A percentile compares a stretch with the other conserved stretches of the same genome.
Evolutionary conservation across 2,113 vertebrate species (phyloP).

Genomic region (Platanista minor): DNA sequence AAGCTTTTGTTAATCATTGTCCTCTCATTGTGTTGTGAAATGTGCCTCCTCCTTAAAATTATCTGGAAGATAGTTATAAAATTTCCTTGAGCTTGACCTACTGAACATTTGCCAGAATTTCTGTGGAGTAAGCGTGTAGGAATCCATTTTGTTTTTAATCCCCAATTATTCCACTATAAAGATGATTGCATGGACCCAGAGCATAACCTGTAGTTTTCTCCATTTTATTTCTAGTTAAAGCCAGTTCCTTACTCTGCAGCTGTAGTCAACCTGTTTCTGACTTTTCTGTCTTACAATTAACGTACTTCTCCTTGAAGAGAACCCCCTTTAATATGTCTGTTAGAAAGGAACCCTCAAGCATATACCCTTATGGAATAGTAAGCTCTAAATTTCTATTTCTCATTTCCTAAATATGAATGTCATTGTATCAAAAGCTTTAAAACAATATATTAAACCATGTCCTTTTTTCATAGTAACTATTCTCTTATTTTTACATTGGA

Average conservation of each 20-base stretch:
- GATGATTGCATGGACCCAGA: not conserved
- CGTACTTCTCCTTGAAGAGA: not conserved
- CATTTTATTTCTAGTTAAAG: not conserved
- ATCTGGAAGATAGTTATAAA: not conserved
- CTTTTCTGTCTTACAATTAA: not conserved
- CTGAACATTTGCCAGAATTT: not conserved
- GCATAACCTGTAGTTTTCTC: not conserved
- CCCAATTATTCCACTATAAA: not conserved
- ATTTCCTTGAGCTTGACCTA: not conserved
- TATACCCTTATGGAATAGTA: not conserved
- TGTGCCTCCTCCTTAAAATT: not conserved
- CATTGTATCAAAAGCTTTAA: constrained; percentile 19
- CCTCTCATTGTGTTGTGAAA: not conserved
- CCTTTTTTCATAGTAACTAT: not conserved
- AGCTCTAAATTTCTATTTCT: not conserved
- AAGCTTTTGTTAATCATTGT: not conserved
- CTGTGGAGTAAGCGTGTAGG: not conserved
- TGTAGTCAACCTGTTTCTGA: not conserved
- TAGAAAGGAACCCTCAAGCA: not conserved
- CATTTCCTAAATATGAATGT: not conserved
- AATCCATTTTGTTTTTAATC: not conserved
- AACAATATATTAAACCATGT: not conserved
- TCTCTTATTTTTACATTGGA: not conserved
- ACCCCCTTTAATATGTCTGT: not conserved
- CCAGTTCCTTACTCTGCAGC: not conserved